Conservation (phyloP, 2,797 vertebrate genomes). For the Syngnathus acus region DNA sequence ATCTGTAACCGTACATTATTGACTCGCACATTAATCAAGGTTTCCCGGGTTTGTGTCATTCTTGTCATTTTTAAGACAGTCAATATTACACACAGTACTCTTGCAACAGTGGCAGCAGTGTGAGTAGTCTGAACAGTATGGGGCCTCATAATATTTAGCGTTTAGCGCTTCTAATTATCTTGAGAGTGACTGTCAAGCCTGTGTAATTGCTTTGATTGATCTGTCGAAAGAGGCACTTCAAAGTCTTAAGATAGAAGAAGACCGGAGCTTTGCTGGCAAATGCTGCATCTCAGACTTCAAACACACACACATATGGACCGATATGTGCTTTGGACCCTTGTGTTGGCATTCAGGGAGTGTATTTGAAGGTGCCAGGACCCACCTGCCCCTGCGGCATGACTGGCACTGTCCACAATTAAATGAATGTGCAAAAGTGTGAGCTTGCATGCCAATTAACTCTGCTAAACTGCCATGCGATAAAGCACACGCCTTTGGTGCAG, state of each 20-base stretch:
- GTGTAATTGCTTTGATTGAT: conserved; percentile 57
- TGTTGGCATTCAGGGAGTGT: conserved; percentile 38
- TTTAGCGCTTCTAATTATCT: conserved; percentile 50
- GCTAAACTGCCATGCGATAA: conserved; percentile 19
- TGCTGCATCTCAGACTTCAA: conserved; percentile 11
- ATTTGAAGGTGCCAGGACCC: conserved; percentile 42
- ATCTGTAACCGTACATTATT: background rate
- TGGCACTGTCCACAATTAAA: conserved; percentile 20
- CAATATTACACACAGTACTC: background rate
- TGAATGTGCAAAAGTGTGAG: conserved; percentile 33
- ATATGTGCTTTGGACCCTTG: conserved; percentile 2
- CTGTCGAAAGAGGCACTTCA: conserved; percentile 45
- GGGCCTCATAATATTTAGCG: conserved; percentile 43
- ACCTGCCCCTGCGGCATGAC: conserved; percentile 39
- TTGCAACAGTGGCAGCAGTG: conserved; percentile 10
- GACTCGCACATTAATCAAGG: background rate
- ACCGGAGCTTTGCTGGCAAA: conserved; percentile 25
- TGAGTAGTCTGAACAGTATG: conserved; percentile 21
- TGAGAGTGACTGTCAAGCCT: conserved; percentile 37
- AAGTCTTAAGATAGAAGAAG: conserved; percentile 24
- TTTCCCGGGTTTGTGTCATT: background rate
- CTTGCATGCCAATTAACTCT: conserved; percentile 39
- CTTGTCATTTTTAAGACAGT: background rate
- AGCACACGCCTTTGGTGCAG: background rate
- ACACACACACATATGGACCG: conserved; percentile 3